Evolutionary conservation across 2,888 invertebrate species (phyloP).

Genomic region (Drosophila infuscata): DNA sequence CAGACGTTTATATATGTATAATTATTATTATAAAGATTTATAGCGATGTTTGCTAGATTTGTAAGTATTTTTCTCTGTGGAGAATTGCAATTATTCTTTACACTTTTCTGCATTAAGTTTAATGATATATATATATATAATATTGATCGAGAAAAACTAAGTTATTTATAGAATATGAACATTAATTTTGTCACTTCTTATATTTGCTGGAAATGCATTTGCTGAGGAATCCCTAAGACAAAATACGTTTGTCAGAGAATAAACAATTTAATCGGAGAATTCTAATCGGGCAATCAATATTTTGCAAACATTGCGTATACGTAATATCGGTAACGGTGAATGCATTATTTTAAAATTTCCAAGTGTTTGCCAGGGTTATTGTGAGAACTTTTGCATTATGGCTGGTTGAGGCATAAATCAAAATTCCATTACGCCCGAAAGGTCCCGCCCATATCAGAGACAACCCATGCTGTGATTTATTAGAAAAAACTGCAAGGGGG

Average conservation of each 20-base stretch:
- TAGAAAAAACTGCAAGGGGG: conserved; percentile 67
- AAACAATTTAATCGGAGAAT: conserved; percentile 4
- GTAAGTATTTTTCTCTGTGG: no score
- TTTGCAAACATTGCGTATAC: conserved; percentile 54
- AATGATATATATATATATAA: no score
- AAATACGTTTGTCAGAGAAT: background rate
- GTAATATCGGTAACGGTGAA: conserved; percentile 29
- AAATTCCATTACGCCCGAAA: conserved; percentile 84
- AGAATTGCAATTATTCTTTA: no score
- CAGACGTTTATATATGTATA: background rate
- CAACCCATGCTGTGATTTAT: conserved; percentile 84
- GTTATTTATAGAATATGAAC: background rate
- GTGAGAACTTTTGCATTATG: conserved; percentile 83
- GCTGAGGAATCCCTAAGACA: background rate
- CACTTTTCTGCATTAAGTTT: background rate
- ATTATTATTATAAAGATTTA: background rate
- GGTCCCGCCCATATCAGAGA: conserved; percentile 83
- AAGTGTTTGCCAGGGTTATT: conserved; percentile 57
- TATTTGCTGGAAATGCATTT: background rate
- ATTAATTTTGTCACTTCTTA: background rate
- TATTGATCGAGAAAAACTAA: background rate
- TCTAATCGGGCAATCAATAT: conserved; percentile 37
- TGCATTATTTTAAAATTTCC: conserved; percentile 54
- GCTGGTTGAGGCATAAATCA: conserved; percentile 82
- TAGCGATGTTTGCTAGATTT: background rate